These are phyloP conservation scores for Eupristina koningsbergeri DNA, from an alignment of 1,140 invertebrate species.

Conservation along the genomic window DNA sequence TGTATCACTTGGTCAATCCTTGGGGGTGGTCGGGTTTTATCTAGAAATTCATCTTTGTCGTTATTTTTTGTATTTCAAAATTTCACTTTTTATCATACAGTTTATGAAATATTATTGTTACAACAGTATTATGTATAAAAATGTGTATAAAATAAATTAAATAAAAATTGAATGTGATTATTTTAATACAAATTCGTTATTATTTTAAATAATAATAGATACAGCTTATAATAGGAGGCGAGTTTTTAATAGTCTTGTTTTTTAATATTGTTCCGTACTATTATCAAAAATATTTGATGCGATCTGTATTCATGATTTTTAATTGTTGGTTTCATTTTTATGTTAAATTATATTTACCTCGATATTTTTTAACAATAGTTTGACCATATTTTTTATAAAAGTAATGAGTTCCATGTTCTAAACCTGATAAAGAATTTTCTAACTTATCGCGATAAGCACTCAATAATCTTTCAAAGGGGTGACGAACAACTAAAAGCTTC, in stretches of 20 bases:
- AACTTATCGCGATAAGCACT: constrained; percentile 80
- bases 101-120: too few relatives aligned
- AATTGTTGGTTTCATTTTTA: not conserved
- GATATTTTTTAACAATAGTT: constrained; percentile 75
- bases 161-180: too few relatives aligned
- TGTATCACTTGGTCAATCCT: constrained; percentile 55
- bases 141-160: too few relatives aligned
- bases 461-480: constrained; percentile 79
- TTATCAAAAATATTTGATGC: not conserved
- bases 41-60: constrained; percentile 42
- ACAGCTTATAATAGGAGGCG: too few relatives aligned
- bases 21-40: constrained; percentile 52
- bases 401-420: constrained; percentile 73
- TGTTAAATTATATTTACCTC: constrained; percentile 57
- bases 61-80: too few relatives aligned
- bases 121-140: too few relatives aligned
- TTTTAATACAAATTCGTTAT: too few relatives aligned
- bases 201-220: too few relatives aligned
- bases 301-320: not conserved
- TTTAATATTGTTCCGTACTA: too few relatives aligned
- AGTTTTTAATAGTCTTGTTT: too few relatives aligned
- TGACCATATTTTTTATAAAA: constrained; percentile 76
- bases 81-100: too few relatives aligned
- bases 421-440: constrained; percentile 71
- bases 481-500: constrained; percentile 73